Base-by-base conservation (phyloP, 2,888 invertebrate species). In the Mythimna albipuncta region DNA sequence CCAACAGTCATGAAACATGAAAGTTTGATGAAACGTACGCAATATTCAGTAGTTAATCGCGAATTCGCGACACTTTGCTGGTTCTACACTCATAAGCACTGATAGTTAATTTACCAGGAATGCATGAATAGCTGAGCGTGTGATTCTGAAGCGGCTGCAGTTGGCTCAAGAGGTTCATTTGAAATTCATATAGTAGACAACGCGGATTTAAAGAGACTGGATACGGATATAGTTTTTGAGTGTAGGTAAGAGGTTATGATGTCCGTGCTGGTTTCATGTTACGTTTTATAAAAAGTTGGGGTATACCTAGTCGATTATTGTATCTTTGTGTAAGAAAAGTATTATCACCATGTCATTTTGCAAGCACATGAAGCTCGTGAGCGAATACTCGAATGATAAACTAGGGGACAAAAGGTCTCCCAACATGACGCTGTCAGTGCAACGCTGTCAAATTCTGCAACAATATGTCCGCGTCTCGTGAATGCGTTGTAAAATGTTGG, bases 121-220 rank as follows among this genome's bases (percentile, higher is more conserved):
- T 90, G 90, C 88, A 90, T 92, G 90, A 91, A 92, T 91, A 89
- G 89, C 88, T 88, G 88, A 90, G 89, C 79, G 88, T 88, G 88
- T 88, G 90, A 90, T 90, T 89, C 87, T 81, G 84, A 80, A 81
- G 78, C 79, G 78, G 77, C 79, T 88, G 89, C 89, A 91, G 88
- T 90, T 92, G 90, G 91, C 90, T 90, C 88, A 85, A 89, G 88
- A 82, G 89, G 83, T 89, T 91, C 90, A 93, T 93, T 92, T 92
- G 90, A 89, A 91, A 92, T 93, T 93, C 92, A 93, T 93, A 90
- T 87, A 87, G 87, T 78, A 75, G 84, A 71, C 81, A 58, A 64
- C 58, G 38, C n/a, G 54, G 77, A 76, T 67, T 16, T 76, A 76
- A n/a, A 72, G 74, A 70, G 7, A 61, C 86, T 79, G 52, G 77